Conservation (phyloP, 1,140 invertebrate genomes). For the Cydia pomonella region DNA sequence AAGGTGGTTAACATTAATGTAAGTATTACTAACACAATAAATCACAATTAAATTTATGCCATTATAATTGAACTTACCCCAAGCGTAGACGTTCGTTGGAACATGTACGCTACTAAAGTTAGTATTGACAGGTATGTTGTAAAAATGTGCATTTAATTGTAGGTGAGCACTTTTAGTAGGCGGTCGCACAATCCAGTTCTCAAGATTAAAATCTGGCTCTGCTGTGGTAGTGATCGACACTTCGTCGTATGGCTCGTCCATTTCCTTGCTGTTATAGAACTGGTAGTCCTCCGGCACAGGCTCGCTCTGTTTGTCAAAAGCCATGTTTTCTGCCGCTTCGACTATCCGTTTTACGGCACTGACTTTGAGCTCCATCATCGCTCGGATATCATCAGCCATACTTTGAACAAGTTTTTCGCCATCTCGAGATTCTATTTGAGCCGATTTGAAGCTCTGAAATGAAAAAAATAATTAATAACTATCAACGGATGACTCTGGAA, state of each 20-base stretch:
- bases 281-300: slow-evolving; percentile 84
- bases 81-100: slow-evolving; percentile 96
- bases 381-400: slow-evolving; percentile 89
- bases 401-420: slow-evolving; percentile 87
- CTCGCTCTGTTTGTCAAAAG: slow-evolving; percentile 80
- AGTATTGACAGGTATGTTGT: slow-evolving; percentile 89
- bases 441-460: slow-evolving; percentile 86
- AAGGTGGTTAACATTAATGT: not conserved
- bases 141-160: slow-evolving; percentile 88
- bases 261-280: slow-evolving; percentile 89
- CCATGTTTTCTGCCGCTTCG: slow-evolving; percentile 89
- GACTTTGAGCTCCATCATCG: slow-evolving; percentile 92
- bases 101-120: slow-evolving; percentile 95
- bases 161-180: slow-evolving; percentile 80
- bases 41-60: not conserved
- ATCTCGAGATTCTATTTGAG: slow-evolving; percentile 85
- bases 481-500: not conserved
- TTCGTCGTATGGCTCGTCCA: slow-evolving; percentile 79
- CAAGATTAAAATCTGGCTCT: slow-evolving; percentile 77
- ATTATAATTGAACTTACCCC: slow-evolving; percentile 83
- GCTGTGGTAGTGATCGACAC: slow-evolving; percentile 68
- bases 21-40: not conserved
- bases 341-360: slow-evolving; percentile 91
- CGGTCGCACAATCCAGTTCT: slow-evolving; percentile 79
- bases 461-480: slow-evolving; percentile 16